A percentile compares a stretch with the other conserved stretches of the same genome.
phyloP scores from a whole-genome alignment of 2,797 vertebrate genomes.

The Lacerta agilis region DNA sequence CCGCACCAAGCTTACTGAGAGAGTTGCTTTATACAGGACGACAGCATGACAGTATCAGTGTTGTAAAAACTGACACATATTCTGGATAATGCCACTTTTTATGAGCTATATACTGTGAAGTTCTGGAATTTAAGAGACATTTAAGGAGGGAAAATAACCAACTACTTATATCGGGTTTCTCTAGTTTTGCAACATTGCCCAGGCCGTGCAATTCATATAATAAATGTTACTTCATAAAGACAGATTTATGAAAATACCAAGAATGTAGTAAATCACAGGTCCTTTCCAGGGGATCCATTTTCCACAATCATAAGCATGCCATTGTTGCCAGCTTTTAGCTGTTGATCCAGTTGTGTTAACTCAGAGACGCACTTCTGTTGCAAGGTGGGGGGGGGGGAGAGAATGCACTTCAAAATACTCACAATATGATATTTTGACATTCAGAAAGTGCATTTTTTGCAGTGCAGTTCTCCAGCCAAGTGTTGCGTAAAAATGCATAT shows the following conservation, averaged over 20 bases:
- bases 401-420: no score
- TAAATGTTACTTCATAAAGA: constrained; percentile 61
- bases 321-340: no score
- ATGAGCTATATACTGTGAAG: not conserved
- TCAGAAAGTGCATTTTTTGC: no score
- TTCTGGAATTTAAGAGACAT: constrained; percentile 48
- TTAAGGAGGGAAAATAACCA: constrained; percentile 47
- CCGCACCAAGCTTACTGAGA: not conserved
- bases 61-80: not conserved
- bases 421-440: no score
- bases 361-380: no score
- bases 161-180: constrained; percentile 14
- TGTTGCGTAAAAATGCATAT: no score
- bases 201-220: constrained; percentile 27
- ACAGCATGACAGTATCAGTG: not conserved
- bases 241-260: constrained; percentile 73
- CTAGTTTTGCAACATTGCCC: constrained; percentile 33
- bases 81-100: constrained; percentile 29
- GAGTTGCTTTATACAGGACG: not conserved
- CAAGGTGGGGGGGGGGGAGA: no score
- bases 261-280: constrained; percentile 47
- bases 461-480: no score
- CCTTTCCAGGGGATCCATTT: no score
- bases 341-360: no score
- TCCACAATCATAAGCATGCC: no score